These are phyloP conservation scores for Catharus ustulatus DNA, from an alignment of 2,797 vertebrate genomes.

Conservation along the genomic window DNA sequence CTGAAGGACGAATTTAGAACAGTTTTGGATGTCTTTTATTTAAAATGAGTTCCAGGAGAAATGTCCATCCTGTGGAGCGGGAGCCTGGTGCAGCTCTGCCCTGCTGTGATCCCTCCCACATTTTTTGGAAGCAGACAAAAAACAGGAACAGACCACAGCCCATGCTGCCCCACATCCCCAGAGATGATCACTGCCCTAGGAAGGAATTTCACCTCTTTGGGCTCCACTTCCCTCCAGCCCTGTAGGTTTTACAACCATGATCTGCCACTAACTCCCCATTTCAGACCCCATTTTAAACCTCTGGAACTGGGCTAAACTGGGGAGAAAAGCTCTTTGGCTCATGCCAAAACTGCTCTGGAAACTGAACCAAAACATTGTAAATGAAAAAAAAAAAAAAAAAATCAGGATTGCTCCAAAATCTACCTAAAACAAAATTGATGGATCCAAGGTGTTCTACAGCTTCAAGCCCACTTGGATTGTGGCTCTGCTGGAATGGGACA, in stretches of 20 bases:
- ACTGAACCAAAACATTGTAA: accelerated
- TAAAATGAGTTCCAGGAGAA: background rate
- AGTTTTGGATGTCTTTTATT: background rate
- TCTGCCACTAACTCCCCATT: background rate
- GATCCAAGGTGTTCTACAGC: background rate
- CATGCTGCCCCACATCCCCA: background rate
- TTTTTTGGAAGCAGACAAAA: background rate
- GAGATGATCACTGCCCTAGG: accelerated
- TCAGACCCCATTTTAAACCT: background rate
- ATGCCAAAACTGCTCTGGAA: background rate
- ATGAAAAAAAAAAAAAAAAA: background rate
- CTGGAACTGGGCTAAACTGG: background rate
- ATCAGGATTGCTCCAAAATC: background rate
- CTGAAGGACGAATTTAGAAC: background rate
- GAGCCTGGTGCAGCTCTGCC: background rate
- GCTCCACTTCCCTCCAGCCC: background rate
- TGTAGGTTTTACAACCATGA: accelerated
- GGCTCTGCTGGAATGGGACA: background rate
- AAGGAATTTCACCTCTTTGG: background rate
- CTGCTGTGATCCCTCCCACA: accelerated
- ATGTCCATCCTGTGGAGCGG: accelerated
- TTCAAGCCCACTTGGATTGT: background rate
- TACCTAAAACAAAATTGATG: background rate
- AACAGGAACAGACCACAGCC: background rate
- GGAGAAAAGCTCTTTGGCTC: accelerated